These are phyloP conservation scores for Galemys pyrenaicus DNA, from an alignment of 2,113 vertebrate species.

Conservation along the genomic window DNA sequence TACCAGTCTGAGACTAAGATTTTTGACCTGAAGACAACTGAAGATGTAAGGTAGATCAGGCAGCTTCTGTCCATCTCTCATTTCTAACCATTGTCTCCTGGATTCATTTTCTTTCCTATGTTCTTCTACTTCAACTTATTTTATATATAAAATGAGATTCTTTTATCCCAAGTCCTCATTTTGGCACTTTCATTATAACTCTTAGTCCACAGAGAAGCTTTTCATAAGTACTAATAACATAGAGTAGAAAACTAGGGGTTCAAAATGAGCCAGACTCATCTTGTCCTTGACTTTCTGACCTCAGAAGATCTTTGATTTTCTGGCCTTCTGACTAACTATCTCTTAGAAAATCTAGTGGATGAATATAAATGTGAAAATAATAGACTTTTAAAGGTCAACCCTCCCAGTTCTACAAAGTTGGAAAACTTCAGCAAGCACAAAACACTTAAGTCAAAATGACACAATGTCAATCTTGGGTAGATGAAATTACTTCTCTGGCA, in stretches of 20 bases:
- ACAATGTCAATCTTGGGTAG: neutral
- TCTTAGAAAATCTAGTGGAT: neutral
- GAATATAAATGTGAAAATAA: neutral
- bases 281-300: neutral
- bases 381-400: neutral
- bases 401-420: neutral
- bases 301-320: neutral
- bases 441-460: constrained; percentile 12
- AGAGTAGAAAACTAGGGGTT: neutral
- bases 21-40: neutral
- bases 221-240: neutral
- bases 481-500: constrained; percentile 27
- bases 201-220: neutral
- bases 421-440: neutral
- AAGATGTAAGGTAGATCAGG: neutral
- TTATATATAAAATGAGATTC: neutral
- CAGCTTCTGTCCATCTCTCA: neutral
- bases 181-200: neutral
- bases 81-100: neutral
- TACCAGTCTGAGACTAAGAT: neutral
- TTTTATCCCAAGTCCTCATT: neutral
- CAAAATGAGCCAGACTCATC: neutral
- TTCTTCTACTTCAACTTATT: neutral
- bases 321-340: neutral
- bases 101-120: neutral